Evolutionary conservation across 2,797 vertebrate species (phyloP), one percentile per base, ranked within the genome.

Genomic region (Pempheris klunzingeri): DNA sequence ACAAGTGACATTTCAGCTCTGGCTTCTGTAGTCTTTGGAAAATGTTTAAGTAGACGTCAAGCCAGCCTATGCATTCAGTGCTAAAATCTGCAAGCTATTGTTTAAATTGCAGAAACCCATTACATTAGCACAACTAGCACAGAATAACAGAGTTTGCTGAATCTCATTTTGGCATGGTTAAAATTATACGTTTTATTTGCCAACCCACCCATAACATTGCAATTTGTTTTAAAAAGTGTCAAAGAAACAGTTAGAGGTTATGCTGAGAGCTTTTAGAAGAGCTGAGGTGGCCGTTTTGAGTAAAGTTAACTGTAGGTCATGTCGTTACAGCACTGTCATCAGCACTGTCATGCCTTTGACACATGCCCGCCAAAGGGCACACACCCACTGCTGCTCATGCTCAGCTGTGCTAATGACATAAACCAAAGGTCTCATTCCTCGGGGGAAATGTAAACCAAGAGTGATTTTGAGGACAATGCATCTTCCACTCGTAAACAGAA

Each of bases 301-400:
- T 46, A 10, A 68, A 69, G 63, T 63, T 84, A 84, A 86, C 52
- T 59, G 69, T 7, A 63, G 58, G 76, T 71, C 44, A 66, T 50
- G 68, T 53, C 50, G 14, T 47, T 59, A 7, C 58, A 59, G 67
- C 44, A 24, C 81, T 72, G 74, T 87, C 74, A 54, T 84, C 70
- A 76, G 63, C 26, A 44, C 60, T 46, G 74, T 71, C 55, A 39
- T 38, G 55, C 30, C 30, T 71, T 61, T 66, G 82, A 81, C 58
- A 61, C 68, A 74, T 36, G 50, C 50, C 65, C 63, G 58, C 30
- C 61, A 71, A 34, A 75, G 38, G 60, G 52, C 67, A 74, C 71
- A 87, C 85, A 44, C 81, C 52, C 74, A 49, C 47, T 38, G 69
- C 61, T 74, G 57, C 79, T 80, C 52, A 72, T 60, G 66, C 44